Evolutionary conservation across 23 tunicate species (phyloP).

Genomic region (Ciona savignyi): DNA sequence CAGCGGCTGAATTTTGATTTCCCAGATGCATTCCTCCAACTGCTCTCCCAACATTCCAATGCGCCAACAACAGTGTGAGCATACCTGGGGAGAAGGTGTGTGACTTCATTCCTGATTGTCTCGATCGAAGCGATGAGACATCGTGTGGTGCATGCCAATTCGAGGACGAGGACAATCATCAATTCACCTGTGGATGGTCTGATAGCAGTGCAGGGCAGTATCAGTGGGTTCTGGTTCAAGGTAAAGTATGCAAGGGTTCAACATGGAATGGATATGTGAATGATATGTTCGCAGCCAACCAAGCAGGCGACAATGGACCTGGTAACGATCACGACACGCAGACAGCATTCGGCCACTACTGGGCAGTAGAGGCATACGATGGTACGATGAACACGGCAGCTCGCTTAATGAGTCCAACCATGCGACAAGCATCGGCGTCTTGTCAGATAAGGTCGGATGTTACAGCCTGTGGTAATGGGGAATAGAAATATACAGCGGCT

Average conservation of each 20-base stretch:
- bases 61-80: slow-evolving; percentile 29
- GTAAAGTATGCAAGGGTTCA: slow-evolving; percentile 18
- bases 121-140: slow-evolving; percentile 72
- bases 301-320: slow-evolving; percentile 69
- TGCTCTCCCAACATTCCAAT: slow-evolving; percentile 38
- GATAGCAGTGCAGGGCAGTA: slow-evolving; percentile 87
- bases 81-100: slow-evolving; percentile 44
- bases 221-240: slow-evolving; percentile 72
- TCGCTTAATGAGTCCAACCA: slow-evolving; percentile 37
- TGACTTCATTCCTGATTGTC: slow-evolving; percentile 56
- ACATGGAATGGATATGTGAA: not conserved
- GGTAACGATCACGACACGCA: slow-evolving; percentile 63
- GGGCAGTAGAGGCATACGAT: slow-evolving; percentile 72
- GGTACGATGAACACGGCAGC: slow-evolving; percentile 79
- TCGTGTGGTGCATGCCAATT: slow-evolving; percentile 73
- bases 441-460: slow-evolving; percentile 89
- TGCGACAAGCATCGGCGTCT: slow-evolving; percentile 63
- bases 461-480: no score
- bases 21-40: slow-evolving; percentile 35
- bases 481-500: no score
- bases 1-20: no score
- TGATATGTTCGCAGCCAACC: slow-evolving; percentile 28
- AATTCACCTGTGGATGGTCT: slow-evolving; percentile 53
- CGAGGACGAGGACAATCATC: slow-evolving; percentile 26
- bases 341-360: slow-evolving; percentile 70